Percentiles rank a stretch among this genome's conserved stretches.
These are phyloP conservation scores for Oreonectes daqikongensis DNA, from an alignment of 2,797 vertebrate genomes.

Conservation along the genomic window DNA sequence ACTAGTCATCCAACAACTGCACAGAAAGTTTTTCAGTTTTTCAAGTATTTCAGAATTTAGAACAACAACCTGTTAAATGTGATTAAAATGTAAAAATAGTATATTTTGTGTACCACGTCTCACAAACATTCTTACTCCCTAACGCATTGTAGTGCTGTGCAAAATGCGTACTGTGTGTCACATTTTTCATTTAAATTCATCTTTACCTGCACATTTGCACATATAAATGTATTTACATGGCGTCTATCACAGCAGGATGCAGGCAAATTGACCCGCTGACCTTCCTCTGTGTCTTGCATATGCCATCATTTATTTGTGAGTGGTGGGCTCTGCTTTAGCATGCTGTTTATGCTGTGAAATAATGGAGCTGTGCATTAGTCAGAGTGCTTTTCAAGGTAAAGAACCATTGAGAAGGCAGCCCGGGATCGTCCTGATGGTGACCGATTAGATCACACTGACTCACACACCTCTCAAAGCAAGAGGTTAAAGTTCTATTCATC, in stretches of 20 bases:
- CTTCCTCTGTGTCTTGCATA: constrained; percentile 45
- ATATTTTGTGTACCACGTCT: no score
- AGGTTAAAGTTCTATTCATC: constrained; percentile 44
- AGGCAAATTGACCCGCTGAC: constrained; percentile 53
- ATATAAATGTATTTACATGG: constrained; percentile 17
- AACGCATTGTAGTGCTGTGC: not conserved
- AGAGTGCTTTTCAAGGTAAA: constrained; percentile 61
- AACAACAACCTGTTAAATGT: no score
- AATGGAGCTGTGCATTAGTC: constrained; percentile 58
- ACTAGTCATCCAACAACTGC: no score
- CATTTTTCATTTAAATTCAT: not conserved
- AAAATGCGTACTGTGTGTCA: not conserved
- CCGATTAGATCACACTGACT: constrained; percentile 46
- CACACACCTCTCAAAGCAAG: constrained; percentile 33
- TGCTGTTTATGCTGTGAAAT: constrained; percentile 51
- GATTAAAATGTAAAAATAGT: no score
- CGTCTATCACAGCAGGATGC: constrained; percentile 2
- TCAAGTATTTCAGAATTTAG: not conserved
- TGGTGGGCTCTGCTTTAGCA: constrained; percentile 53
- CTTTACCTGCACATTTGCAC: not conserved
- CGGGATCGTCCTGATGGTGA: constrained; percentile 54
- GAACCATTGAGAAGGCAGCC: constrained; percentile 45
- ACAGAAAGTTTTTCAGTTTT: not conserved
- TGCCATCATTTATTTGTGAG: constrained; percentile 53
- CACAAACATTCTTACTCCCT: no score